Evolutionary conservation across 2,888 invertebrate genomes (phyloP).

Genomic region (Drosophila mimica): DNA sequence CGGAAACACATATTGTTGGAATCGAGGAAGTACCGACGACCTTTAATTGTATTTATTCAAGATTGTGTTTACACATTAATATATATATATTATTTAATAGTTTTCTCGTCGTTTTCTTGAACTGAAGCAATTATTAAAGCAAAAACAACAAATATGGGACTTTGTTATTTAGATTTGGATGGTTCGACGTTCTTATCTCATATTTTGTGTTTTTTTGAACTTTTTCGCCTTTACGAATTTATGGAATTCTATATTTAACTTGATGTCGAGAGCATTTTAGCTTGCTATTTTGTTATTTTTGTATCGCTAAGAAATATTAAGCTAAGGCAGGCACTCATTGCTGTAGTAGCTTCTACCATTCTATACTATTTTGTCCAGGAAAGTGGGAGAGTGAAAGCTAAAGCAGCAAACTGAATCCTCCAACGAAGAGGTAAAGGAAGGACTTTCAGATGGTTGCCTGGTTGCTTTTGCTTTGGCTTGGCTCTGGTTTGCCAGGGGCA

Average conservation of each 20-base stretch:
- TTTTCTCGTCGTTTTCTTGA: too few species aligned
- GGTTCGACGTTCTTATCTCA: too few species aligned
- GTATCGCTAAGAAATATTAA: not conserved
- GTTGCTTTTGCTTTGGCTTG: not conserved
- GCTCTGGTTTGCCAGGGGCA: not conserved
- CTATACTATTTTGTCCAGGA: not conserved
- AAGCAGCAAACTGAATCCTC: not conserved
- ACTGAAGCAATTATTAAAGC: too few species aligned
- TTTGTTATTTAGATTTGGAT: too few species aligned
- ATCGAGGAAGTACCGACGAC: too few species aligned
- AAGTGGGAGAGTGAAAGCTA: not conserved
- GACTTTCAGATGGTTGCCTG: conserved; percentile 21
- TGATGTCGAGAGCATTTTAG: not conserved
- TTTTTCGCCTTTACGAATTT: not conserved
- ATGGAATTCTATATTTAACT: not conserved
- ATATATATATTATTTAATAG: too few species aligned
- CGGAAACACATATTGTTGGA: too few species aligned
- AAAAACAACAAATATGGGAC: too few species aligned
- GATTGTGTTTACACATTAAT: too few species aligned
- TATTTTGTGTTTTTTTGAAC: not conserved
- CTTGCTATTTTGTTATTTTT: not conserved
- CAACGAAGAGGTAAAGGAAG: conserved; percentile 1
- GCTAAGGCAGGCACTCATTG: not conserved
- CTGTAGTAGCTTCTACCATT: not conserved
- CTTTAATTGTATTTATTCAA: too few species aligned